Base-by-base conservation (phyloP, 2,113 vertebrate genomes). In the Tachycineta bicolor region DNA sequence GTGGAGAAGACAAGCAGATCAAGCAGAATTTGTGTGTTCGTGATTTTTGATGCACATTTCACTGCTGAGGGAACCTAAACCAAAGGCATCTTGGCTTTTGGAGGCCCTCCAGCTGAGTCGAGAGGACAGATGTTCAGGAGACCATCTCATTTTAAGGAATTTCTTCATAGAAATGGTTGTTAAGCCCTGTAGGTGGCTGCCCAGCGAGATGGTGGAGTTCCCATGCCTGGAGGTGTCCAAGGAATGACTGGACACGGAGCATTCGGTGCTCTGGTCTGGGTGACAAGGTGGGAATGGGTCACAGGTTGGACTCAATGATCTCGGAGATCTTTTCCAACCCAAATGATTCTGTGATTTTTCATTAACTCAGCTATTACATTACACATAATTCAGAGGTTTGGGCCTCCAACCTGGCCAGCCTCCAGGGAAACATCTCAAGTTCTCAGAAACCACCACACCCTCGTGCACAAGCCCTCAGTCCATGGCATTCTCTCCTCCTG, bases 401-500 rank as follows among this genome's bases (percentile, higher is more conserved):
- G 14, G 10, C 58, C 59, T 60, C 6, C 0, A 73, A 49, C 37
- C 49, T 31, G 50, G 50, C 37, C 29, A 80, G 33, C 9, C 44
- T 91, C 31, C 49, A 47, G 29, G 26, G 60, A 76, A 94, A 77
- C 74, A 19, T 60, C 64, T 65, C 50, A 18, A 34, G 74, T 47
- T 60, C 73, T 49, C 64, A 65, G 58, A 77, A 87, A 69, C 11
- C 31, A 62, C 59, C 62, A 58, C n/a, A 43, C 19, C 39, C 52
- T 86, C 3, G 1, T 5, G 29, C n/a, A 39, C 2, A 2, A 28
- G 8, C 2, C 3, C 34, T 46, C 2, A 3, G 34, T 31, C 55
- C 73, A 29, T 0, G 0, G 78, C n/a, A 31, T 41, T 10, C 26
- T 81, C 37, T 21, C 12, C 21, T 91, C 52, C 26, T 37, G 34